Conservation (phyloP, 2,113 vertebrate species). For the Peucedramus taeniatus region DNA sequence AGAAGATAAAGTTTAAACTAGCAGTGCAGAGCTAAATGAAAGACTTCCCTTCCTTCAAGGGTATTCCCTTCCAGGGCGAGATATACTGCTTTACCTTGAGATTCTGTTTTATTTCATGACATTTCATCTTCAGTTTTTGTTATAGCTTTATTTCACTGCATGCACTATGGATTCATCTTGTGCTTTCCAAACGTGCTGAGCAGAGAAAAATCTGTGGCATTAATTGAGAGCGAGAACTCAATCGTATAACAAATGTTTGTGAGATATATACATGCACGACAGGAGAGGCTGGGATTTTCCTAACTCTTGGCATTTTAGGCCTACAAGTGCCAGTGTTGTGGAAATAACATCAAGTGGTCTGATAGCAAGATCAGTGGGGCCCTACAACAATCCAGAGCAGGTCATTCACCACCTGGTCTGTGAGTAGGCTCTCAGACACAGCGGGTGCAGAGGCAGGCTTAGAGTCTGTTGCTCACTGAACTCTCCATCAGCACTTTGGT, state of each 20-base stretch:
- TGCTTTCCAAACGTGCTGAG: background rate
- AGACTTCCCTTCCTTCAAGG: background rate
- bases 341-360: background rate
- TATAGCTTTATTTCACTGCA: background rate
- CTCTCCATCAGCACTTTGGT: background rate
- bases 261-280: accelerated
- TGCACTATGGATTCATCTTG: background rate
- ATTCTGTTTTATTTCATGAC: background rate
- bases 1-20: background rate
- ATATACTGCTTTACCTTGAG: background rate
- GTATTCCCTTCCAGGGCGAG: background rate
- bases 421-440: background rate
- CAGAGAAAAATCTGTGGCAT: background rate
- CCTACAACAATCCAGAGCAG: accelerated
- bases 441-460: background rate
- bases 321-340: accelerated
- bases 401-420: background rate
- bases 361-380: background rate
- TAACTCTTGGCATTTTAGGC: background rate
- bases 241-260: background rate
- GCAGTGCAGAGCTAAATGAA: background rate
- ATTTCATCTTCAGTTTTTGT: background rate
- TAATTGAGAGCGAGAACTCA: background rate
- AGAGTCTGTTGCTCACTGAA: background rate
- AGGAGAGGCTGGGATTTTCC: background rate